These are phyloP conservation scores for Darevskia mixta DNA, from an alignment of 2,797 vertebrate genomes.

Conservation along the genomic window DNA sequence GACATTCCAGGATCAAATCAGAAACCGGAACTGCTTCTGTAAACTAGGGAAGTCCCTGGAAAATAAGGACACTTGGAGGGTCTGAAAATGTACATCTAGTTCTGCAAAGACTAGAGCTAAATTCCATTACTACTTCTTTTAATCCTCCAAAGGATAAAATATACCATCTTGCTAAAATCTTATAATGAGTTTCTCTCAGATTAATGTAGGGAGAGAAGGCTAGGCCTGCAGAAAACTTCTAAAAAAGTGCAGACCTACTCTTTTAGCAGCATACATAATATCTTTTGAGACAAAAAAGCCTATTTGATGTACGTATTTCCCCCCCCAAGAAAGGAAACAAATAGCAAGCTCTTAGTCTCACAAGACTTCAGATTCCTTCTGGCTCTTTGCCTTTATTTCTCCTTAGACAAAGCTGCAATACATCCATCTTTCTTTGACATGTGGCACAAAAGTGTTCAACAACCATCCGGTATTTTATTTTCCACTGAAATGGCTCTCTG, in stretches of 20 bases:
- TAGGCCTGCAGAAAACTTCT: conserved; percentile 7
- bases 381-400: conserved; percentile 19
- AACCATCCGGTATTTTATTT: conserved; percentile 8
- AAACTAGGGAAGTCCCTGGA: neutral
- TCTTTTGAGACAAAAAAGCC: conserved; percentile 33
- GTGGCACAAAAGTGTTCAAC: conserved; percentile 23
- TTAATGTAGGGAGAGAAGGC: neutral
- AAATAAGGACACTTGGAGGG: neutral
- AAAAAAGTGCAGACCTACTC: neutral
- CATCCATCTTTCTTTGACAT: conserved; percentile 27
- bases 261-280: conserved; percentile 38
- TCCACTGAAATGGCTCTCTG: conserved; percentile 15
- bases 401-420: conserved; percentile 15
- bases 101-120: neutral
- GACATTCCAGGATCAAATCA: too few relatives aligned
- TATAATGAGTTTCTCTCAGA: neutral
- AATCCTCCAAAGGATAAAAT: neutral
- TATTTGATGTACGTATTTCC: conserved; percentile 22
- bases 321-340: conserved; percentile 31
- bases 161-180: neutral
- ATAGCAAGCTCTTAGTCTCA: conserved; percentile 30
- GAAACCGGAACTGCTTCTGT: too few relatives aligned
- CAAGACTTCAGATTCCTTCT: conserved; percentile 14
- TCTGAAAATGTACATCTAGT: neutral
- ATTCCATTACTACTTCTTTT: neutral